Evolutionary conservation across 2,113 vertebrate species (phyloP).

Genomic region (cattle (Bos taurus)): DNA sequence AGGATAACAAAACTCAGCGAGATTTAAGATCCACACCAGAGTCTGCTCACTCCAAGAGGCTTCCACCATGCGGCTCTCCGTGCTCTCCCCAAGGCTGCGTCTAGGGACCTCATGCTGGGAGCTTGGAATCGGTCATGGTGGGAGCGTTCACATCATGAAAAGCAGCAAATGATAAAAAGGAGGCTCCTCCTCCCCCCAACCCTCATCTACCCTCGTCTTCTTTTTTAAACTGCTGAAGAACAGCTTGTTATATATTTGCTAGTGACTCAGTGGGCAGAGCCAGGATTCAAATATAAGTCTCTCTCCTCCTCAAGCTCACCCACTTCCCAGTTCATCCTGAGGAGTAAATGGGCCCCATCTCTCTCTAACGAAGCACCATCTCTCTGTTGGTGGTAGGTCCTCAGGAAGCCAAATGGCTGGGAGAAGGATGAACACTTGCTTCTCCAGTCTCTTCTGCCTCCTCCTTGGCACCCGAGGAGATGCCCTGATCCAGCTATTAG

Average conservation of each 20-base stretch:
- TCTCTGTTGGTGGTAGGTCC: background rate
- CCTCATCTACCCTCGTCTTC: background rate
- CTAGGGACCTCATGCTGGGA: rapidly evolving
- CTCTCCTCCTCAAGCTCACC: background rate
- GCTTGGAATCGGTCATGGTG: rapidly evolving
- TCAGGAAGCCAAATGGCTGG: rapidly evolving
- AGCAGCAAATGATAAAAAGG: background rate
- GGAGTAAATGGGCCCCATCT: background rate
- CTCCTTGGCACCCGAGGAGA: background rate
- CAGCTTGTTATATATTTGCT: background rate
- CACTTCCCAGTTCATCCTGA: background rate
- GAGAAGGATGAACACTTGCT: background rate
- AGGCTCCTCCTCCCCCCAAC: background rate
- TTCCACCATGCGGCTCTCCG: rapidly evolving
- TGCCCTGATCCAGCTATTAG: background rate
- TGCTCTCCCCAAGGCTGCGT: background rate
- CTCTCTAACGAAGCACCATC: rapidly evolving
- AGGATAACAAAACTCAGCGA: background rate
- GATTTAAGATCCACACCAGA: rapidly evolving
- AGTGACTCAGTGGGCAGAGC: background rate
- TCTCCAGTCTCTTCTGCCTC: background rate
- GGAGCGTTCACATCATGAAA: background rate
- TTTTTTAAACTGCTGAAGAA: background rate
- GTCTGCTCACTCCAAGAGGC: background rate
- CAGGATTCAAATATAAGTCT: background rate